Evolutionary conservation across 1,140 invertebrate genomes (phyloP), one percentile per base, ranked within the genome.

Genomic region (Drosophila takahashii): DNA sequence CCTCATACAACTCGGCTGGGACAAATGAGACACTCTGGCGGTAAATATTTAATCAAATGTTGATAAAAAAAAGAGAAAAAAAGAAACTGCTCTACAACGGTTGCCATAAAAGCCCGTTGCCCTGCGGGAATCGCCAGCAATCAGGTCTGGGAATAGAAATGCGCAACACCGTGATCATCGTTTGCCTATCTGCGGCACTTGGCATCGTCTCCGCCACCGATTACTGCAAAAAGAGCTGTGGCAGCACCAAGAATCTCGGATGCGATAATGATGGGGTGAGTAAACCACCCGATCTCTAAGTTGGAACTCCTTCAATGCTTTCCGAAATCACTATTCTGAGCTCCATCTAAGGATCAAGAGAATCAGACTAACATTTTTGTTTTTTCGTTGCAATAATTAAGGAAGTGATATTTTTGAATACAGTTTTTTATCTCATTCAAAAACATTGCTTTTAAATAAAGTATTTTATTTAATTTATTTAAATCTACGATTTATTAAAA

Each of bases 21-120:
- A 64, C 69, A 75, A 75, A 57, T 50, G 52, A 57, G 41, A 51
- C 71, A 60, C 48, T 60, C 18, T 13, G 32, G 22, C 44, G 32
- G 69, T 58, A 86, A 85, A 86, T 86, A 86, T 86, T 86, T 86
- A 61, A 79, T 56, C 83, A 86, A 86, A 67, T 86, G 81, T 72
- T 86, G 62, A 64, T 60, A 71, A 70, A 74, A 65, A 45, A 39
- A 56, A 62, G 22, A 51, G n/a, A 39, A 45, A 39, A 56, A 62
- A 29, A 51, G n/a, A 39, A 45, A 29, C 34, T 16, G 29, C 27
- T 32, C 42, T 10, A 5, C 44, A 10, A 9, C 8, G 16, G 32
- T 37, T 32, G 9, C 48, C 48, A 86, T 86, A 86, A 81, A 86
- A 87, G 61, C 48, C 27, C 15, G 34, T 4, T 2, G 1, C 9